phyloP scores from a whole-genome alignment of 2,797 vertebrate species.

The Poecilia picta region DNA sequence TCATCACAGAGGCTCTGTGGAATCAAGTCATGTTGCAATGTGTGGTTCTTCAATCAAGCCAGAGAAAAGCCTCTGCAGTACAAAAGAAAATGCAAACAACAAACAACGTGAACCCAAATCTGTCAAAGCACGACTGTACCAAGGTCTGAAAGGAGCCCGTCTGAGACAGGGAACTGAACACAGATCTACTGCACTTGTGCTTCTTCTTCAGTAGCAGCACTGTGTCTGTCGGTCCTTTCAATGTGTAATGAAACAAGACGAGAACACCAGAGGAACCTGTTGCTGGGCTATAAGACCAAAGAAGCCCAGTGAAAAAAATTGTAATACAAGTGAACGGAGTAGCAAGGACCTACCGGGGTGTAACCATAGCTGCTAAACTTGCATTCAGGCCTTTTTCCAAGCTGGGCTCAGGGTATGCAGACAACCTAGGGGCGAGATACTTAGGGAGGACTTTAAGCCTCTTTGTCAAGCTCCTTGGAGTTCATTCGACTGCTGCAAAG shows the following conservation, averaged over 20 bases:
- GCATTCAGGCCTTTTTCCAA: constrained; percentile 75
- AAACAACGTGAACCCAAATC: constrained; percentile 64
- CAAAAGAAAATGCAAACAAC: constrained; percentile 53
- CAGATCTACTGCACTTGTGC: constrained; percentile 23
- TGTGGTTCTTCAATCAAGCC: constrained; percentile 46
- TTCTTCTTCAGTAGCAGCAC: constrained; percentile 51
- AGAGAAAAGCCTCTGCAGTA: constrained; percentile 70
- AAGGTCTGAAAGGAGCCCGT: constrained; percentile 10
- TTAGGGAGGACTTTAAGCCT: constrained; percentile 82
- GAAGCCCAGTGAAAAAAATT: constrained; percentile 74
- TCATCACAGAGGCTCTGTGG: constrained; percentile 64
- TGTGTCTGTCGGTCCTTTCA: constrained; percentile 71
- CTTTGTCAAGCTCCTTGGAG: constrained; percentile 79
- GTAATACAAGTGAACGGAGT: constrained; percentile 67
- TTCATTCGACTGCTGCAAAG: constrained; percentile 78
- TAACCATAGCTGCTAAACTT: constrained; percentile 83
- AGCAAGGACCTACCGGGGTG: constrained; percentile 73
- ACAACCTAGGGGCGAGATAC: constrained; percentile 75
- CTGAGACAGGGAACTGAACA: constrained; percentile 20
- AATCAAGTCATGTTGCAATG: constrained; percentile 78
- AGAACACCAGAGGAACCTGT: constrained; percentile 74
- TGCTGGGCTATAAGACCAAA: constrained; percentile 78
- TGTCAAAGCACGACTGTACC: constrained; percentile 63
- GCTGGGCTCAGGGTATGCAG: constrained; percentile 73
- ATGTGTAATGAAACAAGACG: constrained; percentile 72